phyloP scores from a whole-genome alignment of 2,113 vertebrate species.

The Tamias sibiricus region DNA sequence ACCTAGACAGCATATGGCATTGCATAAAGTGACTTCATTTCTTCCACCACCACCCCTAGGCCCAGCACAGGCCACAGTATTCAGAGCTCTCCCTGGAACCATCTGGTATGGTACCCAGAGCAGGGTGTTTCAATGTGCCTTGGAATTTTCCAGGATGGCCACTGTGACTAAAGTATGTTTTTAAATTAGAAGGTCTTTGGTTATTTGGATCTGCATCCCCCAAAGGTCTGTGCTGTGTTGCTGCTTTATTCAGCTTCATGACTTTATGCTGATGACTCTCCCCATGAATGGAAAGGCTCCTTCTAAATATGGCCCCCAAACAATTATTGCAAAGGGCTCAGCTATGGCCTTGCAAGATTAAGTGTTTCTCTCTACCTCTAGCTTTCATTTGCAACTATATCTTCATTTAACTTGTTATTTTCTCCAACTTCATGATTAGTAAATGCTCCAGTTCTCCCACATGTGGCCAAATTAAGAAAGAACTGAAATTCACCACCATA shows the following conservation, averaged over 20 bases:
- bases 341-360: neutral
- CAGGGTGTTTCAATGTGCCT: neutral
- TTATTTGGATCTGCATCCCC: neutral
- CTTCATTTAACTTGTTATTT: conserved; percentile 44
- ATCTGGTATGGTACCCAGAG: neutral
- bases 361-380: neutral
- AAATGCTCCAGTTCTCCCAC: neutral
- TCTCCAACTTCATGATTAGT: conserved; percentile 12
- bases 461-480: neutral
- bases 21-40: neutral
- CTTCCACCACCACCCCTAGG: neutral
- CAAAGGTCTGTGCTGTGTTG: neutral
- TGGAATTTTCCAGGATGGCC: neutral
- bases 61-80: neutral
- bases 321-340: neutral
- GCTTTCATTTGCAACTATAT: conserved; percentile 32
- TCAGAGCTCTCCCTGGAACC: conserved; percentile 1
- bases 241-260: neutral
- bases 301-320: neutral
- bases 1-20: neutral
- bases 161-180: neutral
- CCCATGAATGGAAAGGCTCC: neutral
- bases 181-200: conserved; percentile 44
- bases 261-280: neutral
- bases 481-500: neutral